These are phyloP conservation scores for Pseudomyrmex concolor DNA, from an alignment of 1,140 invertebrate species.

Conservation along the genomic window DNA sequence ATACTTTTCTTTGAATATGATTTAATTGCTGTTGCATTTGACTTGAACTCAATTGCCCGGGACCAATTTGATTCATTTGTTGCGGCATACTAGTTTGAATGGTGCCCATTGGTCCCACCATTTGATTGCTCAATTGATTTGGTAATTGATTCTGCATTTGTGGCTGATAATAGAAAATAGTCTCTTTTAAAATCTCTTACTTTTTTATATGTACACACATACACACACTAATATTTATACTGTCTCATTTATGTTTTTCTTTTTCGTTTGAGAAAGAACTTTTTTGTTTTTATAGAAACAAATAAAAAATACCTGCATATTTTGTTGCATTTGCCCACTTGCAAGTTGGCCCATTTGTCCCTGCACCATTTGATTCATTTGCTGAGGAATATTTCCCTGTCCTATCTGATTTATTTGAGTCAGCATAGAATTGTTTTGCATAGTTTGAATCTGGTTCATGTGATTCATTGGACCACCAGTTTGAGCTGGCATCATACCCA, in stretches of 20 bases:
- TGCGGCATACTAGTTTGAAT: conserved; percentile 83
- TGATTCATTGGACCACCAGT: conserved; percentile 80
- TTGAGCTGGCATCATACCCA: conserved; percentile 84
- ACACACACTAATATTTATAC: not conserved
- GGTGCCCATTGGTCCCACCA: conserved; percentile 81
- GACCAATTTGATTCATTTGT: conserved; percentile 84
- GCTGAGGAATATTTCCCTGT: conserved; percentile 80
- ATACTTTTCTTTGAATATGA: conserved; percentile 83
- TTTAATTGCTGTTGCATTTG: conserved; percentile 86
- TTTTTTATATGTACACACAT: conserved; percentile 20
- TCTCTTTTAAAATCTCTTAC: no score
- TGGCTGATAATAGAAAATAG: conserved; percentile 69
- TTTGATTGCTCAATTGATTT: conserved; percentile 84
- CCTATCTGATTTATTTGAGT: conserved; percentile 83
- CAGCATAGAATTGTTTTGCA: conserved; percentile 82
- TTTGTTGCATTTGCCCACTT: conserved; percentile 81
- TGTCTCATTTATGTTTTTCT: no score
- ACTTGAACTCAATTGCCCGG: conserved; percentile 85
- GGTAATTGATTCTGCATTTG: conserved; percentile 85
- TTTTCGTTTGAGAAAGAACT: not conserved
- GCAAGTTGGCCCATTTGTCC: conserved; percentile 80
- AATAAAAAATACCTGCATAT: conserved; percentile 77
- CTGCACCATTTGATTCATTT: conserved; percentile 81
- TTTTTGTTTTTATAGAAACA: no score
- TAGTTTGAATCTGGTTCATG: conserved; percentile 81